Evolutionary conservation across 1,140 invertebrate genomes (phyloP).

Genomic region (Gerris buenoi): DNA sequence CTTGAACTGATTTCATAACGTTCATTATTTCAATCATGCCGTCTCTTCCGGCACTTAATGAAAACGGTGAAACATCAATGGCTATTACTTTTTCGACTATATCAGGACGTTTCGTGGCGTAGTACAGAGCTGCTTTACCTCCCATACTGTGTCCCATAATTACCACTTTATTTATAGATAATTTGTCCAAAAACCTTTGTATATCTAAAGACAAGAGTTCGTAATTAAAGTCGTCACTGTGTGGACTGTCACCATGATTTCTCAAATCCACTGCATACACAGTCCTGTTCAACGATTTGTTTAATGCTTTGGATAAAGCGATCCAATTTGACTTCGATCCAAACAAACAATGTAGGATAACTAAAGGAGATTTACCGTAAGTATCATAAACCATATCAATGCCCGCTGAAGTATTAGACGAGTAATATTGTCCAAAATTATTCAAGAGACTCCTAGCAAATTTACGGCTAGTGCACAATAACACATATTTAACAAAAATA

Average conservation of each 20-base stretch:
- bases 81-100: constrained; percentile 62
- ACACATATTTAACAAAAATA: too few species aligned
- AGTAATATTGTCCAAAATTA: too few species aligned
- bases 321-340: constrained; percentile 78
- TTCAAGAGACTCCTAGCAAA: too few species aligned
- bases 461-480: too few species aligned
- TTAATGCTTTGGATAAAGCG: constrained; percentile 54
- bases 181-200: constrained; percentile 40
- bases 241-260: constrained; percentile 84
- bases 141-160: constrained; percentile 85
- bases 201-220: constrained; percentile 56
- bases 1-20: constrained; percentile 41
- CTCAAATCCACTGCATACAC: constrained; percentile 61
- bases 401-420: too few species aligned
- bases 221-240: constrained; percentile 53
- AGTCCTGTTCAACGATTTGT: constrained; percentile 42
- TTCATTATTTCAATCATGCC: constrained; percentile 47
- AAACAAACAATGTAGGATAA: constrained; percentile 17
- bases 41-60: constrained; percentile 42
- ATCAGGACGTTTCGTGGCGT: constrained; percentile 50
- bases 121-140: constrained; percentile 66
- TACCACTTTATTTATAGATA: constrained; percentile 44
- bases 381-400: too few species aligned
- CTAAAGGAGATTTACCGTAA: constrained; percentile 7
- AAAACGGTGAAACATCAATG: constrained; percentile 67